phyloP scores from a whole-genome alignment of 2,113 vertebrate genomes.

The Sinocyclocheilus grahami region DNA sequence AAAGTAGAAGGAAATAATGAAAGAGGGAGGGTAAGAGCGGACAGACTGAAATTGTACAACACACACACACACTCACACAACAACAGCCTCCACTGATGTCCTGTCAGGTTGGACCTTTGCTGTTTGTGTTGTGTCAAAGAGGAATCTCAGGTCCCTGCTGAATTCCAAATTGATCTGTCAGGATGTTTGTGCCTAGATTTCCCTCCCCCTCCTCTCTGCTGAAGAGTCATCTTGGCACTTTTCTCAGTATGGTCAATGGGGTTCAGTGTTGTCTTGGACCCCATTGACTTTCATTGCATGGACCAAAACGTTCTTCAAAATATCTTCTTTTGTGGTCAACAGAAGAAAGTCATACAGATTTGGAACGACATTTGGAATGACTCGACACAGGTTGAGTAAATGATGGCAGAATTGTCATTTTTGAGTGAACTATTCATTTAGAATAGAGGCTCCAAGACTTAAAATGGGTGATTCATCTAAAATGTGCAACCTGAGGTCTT shows the following conservation, averaged over 20 bases:
- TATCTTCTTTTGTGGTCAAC: too few species aligned
- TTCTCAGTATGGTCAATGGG: background rate
- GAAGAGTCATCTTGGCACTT: slow-evolving; percentile 50
- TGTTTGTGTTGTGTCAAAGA: slow-evolving; percentile 11
- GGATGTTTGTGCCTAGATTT: background rate
- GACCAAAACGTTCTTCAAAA: background rate
- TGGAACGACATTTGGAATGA: too few species aligned
- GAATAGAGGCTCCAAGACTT: too few species aligned
- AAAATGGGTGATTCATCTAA: background rate
- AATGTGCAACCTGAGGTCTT: background rate
- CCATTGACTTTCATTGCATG: background rate
- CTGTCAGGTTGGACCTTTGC: background rate
- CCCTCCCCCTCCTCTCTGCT: background rate
- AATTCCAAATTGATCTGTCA: slow-evolving; percentile 49
- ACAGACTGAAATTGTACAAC: slow-evolving; percentile 6
- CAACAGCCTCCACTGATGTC: background rate
- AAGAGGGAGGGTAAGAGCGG: background rate
- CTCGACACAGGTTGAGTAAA: background rate
- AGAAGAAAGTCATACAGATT: background rate
- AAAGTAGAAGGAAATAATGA: background rate
- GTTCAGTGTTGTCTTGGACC: background rate
- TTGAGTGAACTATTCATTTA: too few species aligned
- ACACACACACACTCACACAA: background rate
- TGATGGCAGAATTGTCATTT: background rate
- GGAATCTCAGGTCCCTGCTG: slow-evolving; percentile 45